Percentiles rank a stretch among this genome's conserved stretches.
These are phyloP conservation scores for Solen grandis DNA, from an alignment of 1,140 invertebrate genomes.

Conservation along the genomic window DNA sequence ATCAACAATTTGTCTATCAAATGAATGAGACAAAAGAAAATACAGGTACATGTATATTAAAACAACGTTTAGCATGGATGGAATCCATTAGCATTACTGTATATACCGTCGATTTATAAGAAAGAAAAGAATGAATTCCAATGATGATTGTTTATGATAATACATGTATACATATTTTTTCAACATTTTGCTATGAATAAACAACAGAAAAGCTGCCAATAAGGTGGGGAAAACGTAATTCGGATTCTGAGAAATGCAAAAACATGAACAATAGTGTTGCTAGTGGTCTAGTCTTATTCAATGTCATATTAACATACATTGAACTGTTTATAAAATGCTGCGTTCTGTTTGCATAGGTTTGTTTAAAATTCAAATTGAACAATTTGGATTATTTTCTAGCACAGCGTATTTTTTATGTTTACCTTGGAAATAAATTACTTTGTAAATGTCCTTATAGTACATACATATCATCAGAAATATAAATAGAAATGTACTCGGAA, in stretches of 20 bases:
- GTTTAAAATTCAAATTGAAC: background rate
- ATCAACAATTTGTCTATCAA: conserved; percentile 62
- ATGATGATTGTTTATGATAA: background rate
- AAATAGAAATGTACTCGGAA: background rate
- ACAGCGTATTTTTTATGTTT: background rate
- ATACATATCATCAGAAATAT: background rate
- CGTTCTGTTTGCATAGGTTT: background rate
- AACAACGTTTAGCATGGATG: too few relatives aligned
- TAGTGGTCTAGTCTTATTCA: too few relatives aligned
- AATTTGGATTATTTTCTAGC: background rate
- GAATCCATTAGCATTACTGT: background rate
- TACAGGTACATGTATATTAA: too few relatives aligned
- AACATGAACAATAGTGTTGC: too few relatives aligned
- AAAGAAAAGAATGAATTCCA: background rate
- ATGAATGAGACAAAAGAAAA: conserved; percentile 2
- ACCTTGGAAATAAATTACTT: background rate
- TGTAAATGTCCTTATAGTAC: background rate
- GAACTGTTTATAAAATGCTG: too few relatives aligned
- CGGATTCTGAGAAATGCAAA: too few relatives aligned
- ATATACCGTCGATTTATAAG: background rate
- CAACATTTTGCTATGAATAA: background rate
- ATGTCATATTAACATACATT: too few relatives aligned
- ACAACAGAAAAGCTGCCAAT: too few relatives aligned
- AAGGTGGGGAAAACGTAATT: too few relatives aligned
- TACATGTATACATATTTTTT: background rate